These are phyloP conservation scores for Sylvia atricapilla DNA, from an alignment of 2,113 vertebrate species.

Conservation along the genomic window DNA sequence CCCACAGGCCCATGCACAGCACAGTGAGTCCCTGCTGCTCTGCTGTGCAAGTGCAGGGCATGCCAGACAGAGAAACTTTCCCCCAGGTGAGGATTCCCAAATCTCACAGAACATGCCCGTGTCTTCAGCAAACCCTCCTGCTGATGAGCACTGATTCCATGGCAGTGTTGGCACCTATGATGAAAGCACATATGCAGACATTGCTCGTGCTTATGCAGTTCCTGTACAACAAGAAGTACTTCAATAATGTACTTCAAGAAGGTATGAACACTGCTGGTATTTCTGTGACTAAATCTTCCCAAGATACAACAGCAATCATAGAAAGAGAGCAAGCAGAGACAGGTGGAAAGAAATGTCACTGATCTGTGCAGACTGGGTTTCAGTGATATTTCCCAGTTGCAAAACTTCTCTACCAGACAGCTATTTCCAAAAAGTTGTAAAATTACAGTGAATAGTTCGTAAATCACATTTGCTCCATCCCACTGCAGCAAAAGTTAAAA, in stretches of 20 bases:
- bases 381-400: not conserved
- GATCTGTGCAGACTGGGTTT: not conserved
- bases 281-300: not conserved
- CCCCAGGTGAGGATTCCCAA: not conserved
- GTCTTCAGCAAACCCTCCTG: not conserved
- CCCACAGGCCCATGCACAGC: not conserved
- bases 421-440: not conserved
- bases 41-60: not conserved
- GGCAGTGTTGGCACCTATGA: not conserved
- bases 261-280: not conserved
- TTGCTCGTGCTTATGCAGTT: not conserved
- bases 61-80: not conserved
- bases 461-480: not conserved
- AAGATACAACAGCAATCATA: not conserved
- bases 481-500: not conserved
- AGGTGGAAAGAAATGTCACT: not conserved
- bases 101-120: rapidly evolving
- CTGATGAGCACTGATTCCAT: rapidly evolving
- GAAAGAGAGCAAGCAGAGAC: not conserved
- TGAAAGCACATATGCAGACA: not conserved
- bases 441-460: not conserved
- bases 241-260: not conserved
- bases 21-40: not conserved
- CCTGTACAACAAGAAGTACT: not conserved
- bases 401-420: not conserved